Percentiles rank a stretch among this genome's conserved stretches.
These are phyloP conservation scores for Sphenopsis melanotis DNA, from an alignment of 2,797 vertebrate genomes.

Conservation along the genomic window DNA sequence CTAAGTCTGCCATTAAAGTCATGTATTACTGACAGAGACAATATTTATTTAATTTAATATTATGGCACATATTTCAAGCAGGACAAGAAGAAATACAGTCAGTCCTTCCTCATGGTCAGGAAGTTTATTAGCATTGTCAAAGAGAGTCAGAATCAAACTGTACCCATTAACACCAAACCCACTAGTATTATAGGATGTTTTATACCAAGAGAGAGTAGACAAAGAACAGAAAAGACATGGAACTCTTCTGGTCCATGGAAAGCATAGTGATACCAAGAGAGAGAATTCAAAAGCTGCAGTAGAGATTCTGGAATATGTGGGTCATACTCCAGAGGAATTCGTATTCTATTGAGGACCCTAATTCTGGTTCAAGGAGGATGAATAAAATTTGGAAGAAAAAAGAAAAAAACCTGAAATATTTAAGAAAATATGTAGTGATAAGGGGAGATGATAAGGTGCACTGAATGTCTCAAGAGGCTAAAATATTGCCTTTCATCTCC, in stretches of 20 bases:
- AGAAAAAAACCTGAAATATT: neutral
- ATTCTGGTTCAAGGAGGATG: neutral
- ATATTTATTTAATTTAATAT: conserved; percentile 60
- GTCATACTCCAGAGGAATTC: neutral
- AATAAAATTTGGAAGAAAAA: neutral
- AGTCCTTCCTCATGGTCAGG: neutral
- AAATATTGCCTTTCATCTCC: neutral
- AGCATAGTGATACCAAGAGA: neutral
- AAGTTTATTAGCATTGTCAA: conserved; percentile 6
- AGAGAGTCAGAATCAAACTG: neutral
- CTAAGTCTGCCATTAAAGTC: conserved; percentile 51
- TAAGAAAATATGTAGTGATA: neutral
- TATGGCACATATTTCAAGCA: conserved; percentile 30
- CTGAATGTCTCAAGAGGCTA: neutral
- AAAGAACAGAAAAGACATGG: neutral
- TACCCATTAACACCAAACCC: neutral
- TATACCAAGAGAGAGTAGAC: neutral
- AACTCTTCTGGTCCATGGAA: neutral
- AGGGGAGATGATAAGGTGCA: neutral
- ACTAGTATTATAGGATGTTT: neutral
- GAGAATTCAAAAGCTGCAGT: neutral
- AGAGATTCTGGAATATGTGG: neutral
- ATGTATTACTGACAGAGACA: conserved; percentile 25
- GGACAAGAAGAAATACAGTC: conserved; percentile 2
- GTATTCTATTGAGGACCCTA: neutral